Evolutionary conservation across 2,888 invertebrate genomes (phyloP), one percentile per base, ranked within the genome.

Genomic region (Nephrotoma appendiculata): DNA sequence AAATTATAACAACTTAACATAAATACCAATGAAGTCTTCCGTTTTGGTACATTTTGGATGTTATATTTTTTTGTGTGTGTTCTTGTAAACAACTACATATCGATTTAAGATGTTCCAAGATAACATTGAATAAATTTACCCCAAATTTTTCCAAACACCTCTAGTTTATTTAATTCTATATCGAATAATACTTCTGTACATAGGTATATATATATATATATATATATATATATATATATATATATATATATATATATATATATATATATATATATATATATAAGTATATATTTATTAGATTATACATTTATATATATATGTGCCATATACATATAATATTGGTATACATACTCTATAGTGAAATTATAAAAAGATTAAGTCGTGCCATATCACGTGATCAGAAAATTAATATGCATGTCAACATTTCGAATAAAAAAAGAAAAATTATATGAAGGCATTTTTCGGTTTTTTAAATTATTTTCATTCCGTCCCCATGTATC

Each of bases 351-450:
- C 19, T 85, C 19, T 85, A 43, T 11, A 84, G 43, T 42, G n/a
- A 41, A 12, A 43, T n/a, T 11, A n/a, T 43, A 84, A 31, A 85
- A 85, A 85, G 85, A 85, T 85, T 85, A 85, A 85, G 85, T 44
- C 85, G 85, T 85, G 85, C 85, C 85, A 85, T 85, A 85, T 85
- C 85, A 45, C 85, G 85, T 85, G 85, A 85, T 85, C 85, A 19
- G 43, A 85, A 85, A 85, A 85, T 85, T 85, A 85, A 85, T 85
- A 85, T 85, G 85, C 85, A 85, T 42, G 44, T 44, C 42, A 85
- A 85, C 85, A 85, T 85, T 85, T 84, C 43, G 43, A 84, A 41
- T 84, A 84, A 42, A 84, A 43, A 41, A 84, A 11, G n/a, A 48
- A 48, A 84, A n/a, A 84, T 42, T 84, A 84, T 71, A 71, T 31